phyloP scores from a whole-genome alignment of 2,888 invertebrate genomes.

The Sussaba pulchella region DNA sequence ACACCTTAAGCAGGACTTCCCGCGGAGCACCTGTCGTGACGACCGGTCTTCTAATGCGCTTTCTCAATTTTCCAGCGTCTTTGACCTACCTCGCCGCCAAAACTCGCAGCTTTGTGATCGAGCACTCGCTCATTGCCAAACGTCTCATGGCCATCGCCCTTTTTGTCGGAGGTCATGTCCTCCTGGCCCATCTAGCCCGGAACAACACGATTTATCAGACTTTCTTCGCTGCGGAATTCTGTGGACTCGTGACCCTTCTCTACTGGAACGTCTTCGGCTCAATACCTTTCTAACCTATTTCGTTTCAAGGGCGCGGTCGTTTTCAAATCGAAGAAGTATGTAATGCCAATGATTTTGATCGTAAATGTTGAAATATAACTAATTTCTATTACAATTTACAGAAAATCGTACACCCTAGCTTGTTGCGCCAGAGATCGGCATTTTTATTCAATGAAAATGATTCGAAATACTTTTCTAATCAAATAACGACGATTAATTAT shows the following conservation, averaged over 20 bases:
- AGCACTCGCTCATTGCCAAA: conserved; percentile 45
- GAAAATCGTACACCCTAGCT: no score
- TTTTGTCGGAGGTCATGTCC: conserved; percentile 68
- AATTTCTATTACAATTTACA: no score
- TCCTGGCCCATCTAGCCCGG: conserved; percentile 71
- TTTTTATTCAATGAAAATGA: no score
- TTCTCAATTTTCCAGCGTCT: conserved; percentile 39
- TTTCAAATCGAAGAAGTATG: background rate
- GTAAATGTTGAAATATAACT: no score
- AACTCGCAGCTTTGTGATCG: background rate
- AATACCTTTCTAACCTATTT: conserved; percentile 61
- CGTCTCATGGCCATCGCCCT: conserved; percentile 56
- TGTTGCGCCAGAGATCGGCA: no score
- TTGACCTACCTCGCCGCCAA: conserved; percentile 2
- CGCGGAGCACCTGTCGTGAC: conserved; percentile 35
- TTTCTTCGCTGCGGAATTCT: conserved; percentile 78
- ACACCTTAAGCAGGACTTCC: conserved; percentile 60
- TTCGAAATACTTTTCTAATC: no score
- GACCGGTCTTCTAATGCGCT: conserved; percentile 11
- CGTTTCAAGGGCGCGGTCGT: background rate
- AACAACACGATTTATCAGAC: conserved; percentile 73
- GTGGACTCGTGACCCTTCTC: conserved; percentile 76
- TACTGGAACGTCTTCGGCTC: conserved; percentile 73
- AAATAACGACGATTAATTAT: no score
- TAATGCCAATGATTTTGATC: no score